Evolutionary conservation across 2,797 vertebrate genomes (phyloP).

Genomic region (Rhinella marina): DNA sequence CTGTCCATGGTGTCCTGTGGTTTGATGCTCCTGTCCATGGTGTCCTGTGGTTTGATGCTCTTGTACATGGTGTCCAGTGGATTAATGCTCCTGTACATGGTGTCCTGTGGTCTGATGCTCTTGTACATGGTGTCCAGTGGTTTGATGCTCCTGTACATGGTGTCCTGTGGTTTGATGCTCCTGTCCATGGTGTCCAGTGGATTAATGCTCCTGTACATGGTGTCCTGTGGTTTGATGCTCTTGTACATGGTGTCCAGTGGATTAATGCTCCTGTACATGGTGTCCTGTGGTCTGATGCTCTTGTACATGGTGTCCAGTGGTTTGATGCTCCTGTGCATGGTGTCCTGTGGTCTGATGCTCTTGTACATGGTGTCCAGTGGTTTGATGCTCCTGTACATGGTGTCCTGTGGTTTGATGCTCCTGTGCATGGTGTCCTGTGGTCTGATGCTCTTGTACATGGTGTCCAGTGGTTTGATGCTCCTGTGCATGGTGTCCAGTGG

Average conservation of each 20-base stretch:
- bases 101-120: background rate
- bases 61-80: no score
- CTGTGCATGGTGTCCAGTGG: background rate
- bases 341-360: background rate
- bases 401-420: background rate
- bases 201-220: background rate
- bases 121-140: background rate
- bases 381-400: background rate
- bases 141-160: background rate
- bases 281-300: background rate
- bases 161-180: background rate
- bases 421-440: background rate
- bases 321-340: background rate
- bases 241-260: background rate
- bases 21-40: no score
- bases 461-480: background rate
- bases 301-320: background rate
- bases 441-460: no score
- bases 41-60: no score
- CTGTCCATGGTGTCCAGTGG: background rate
- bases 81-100: no score
- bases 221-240: background rate
- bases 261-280: background rate
- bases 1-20: no score
- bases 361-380: background rate